Conservation (phyloP, 2,113 vertebrate genomes). For the Brevimyrus niger region DNA sequence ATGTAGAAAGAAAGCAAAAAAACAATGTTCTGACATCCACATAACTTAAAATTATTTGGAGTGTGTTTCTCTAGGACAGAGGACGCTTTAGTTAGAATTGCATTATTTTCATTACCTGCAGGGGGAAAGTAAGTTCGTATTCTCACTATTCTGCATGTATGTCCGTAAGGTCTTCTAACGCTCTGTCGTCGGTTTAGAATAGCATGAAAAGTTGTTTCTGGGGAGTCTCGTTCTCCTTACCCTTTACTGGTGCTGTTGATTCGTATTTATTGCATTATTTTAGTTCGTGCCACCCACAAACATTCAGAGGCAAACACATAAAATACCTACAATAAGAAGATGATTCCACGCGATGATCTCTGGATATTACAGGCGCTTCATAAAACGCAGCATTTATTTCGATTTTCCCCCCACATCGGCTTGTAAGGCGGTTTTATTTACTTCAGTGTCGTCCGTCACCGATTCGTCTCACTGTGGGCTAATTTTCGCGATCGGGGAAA, state of each 20-base stretch:
- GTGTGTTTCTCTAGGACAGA: neutral
- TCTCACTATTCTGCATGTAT: neutral
- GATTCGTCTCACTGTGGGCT: neutral
- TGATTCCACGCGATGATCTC: neutral
- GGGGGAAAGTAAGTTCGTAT: neutral
- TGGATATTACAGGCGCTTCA: neutral
- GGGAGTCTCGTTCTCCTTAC: neutral
- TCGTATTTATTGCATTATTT: slow-evolving; percentile 14
- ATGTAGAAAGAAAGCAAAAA: neutral
- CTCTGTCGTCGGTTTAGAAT: neutral
- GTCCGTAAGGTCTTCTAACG: neutral
- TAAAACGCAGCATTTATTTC: neutral
- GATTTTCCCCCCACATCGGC: neutral
- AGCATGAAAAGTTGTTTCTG: neutral
- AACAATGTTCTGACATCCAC: neutral
- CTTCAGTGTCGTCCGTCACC: neutral
- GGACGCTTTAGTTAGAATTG: neutral
- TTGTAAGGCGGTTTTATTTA: neutral
- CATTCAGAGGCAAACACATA: neutral
- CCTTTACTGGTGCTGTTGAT: slow-evolving; percentile 15
- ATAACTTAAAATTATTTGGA: neutral
- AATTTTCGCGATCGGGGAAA: neutral
- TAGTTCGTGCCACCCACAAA: neutral
- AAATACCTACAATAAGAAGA: neutral
- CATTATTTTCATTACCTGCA: slow-evolving; percentile 6